These are phyloP conservation scores for Harpagoxenus sublaevis DNA, from an alignment of 2,888 invertebrate genomes.

Conservation along the genomic window DNA sequence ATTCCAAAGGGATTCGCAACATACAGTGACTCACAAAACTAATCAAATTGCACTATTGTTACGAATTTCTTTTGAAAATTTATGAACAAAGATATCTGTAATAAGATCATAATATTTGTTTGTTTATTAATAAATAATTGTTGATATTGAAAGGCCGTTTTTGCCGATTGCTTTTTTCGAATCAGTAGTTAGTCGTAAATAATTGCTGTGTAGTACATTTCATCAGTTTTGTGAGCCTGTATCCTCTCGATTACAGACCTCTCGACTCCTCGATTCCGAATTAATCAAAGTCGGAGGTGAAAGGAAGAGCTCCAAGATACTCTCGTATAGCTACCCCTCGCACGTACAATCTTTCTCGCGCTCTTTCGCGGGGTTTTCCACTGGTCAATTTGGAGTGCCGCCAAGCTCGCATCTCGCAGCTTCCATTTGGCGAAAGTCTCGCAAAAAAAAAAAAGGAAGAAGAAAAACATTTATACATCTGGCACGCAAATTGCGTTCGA, in stretches of 20 bases:
- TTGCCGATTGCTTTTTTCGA: background rate
- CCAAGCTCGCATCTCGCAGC: slow-evolving; percentile 45
- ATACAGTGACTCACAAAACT: background rate
- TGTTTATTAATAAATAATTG: too few relatives aligned
- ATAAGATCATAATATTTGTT: background rate
- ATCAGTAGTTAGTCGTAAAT: background rate
- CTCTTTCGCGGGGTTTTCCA: slow-evolving; percentile 11
- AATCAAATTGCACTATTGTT: background rate
- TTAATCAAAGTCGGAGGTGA: slow-evolving; percentile 22
- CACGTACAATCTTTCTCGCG: background rate
- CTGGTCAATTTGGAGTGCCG: slow-evolving; percentile 51
- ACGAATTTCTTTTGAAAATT: background rate
- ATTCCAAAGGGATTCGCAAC: background rate
- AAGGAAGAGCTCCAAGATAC: background rate
- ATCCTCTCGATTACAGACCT: background rate
- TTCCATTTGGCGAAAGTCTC: slow-evolving; percentile 16
- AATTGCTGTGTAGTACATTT: background rate
- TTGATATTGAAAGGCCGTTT: background rate
- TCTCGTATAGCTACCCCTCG: background rate
- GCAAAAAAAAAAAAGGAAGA: background rate
- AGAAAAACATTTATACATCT: slow-evolving; percentile 10
- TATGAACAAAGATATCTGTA: background rate
- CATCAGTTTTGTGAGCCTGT: background rate
- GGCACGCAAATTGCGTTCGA: background rate
- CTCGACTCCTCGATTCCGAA: background rate